These are phyloP conservation scores for Phalacrocorax pelagicus DNA, from an alignment of 2,113 vertebrate genomes.

Conservation along the genomic window DNA sequence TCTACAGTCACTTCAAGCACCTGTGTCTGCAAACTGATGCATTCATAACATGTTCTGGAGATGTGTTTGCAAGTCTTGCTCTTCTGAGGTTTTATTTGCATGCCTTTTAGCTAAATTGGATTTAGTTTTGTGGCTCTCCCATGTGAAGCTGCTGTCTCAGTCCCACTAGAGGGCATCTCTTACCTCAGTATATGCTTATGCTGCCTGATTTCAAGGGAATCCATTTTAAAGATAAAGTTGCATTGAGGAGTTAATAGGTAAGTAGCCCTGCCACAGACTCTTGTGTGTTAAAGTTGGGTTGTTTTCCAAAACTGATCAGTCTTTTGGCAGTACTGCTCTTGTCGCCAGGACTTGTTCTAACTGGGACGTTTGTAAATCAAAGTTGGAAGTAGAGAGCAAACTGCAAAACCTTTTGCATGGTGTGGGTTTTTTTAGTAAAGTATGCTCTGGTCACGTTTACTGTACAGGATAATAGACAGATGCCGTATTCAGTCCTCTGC, in stretches of 20 bases:
- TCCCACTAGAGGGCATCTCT: slow-evolving; percentile 43
- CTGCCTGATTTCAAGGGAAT: not conserved
- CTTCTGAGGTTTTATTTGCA: not conserved
- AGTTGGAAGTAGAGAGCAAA: not conserved
- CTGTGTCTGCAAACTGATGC: not conserved
- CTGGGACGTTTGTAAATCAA: not conserved
- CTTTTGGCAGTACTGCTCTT: not conserved
- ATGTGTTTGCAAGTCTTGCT: not conserved
- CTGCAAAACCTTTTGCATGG: not conserved
- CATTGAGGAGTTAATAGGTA: not conserved
- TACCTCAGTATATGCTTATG: not conserved
- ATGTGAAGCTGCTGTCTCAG: not conserved
- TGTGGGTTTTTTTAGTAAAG: not conserved
- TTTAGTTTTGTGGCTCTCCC: not conserved
- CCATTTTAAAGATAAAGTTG: not conserved
- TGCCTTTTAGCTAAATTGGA: not conserved
- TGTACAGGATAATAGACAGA: not conserved
- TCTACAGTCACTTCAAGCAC: not conserved
- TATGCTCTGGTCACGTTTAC: not conserved
- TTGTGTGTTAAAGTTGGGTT: not conserved
- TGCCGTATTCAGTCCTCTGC: not conserved
- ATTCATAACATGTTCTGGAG: not conserved
- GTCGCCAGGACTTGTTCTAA: not conserved
- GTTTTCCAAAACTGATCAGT: not conserved
- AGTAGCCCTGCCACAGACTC: not conserved